phyloP scores from a whole-genome alignment of 23 tunicate genomes.

The Ciona savignyi region DNA sequence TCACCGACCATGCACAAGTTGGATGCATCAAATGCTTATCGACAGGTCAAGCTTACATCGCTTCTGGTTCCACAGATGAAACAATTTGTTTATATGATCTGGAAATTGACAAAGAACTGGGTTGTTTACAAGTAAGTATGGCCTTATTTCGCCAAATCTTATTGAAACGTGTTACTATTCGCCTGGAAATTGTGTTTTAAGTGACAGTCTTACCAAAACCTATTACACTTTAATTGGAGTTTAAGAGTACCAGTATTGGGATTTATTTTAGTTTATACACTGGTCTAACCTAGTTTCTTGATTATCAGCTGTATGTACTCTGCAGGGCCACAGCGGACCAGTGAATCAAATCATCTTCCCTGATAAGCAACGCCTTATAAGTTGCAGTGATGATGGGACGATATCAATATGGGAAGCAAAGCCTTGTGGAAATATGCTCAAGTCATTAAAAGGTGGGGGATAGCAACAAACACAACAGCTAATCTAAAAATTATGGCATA shows the following conservation, averaged over 20 bases:
- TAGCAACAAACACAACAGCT: not conserved
- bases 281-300: too few relatives aligned
- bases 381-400: constrained; percentile 86
- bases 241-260: too few relatives aligned
- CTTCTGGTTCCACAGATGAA: constrained; percentile 69
- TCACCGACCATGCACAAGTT: constrained; percentile 69
- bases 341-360: constrained; percentile 50
- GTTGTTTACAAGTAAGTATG: constrained; percentile 62
- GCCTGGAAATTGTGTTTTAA: too few relatives aligned
- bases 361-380: constrained; percentile 43
- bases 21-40: constrained; percentile 76
- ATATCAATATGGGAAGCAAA: constrained; percentile 60
- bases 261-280: too few relatives aligned
- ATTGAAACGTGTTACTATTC: too few relatives aligned
- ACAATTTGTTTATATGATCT: constrained; percentile 58
- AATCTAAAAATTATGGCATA: too few relatives aligned
- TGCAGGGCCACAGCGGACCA: constrained; percentile 60
- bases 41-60: constrained; percentile 38
- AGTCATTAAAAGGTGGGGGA: constrained; percentile 34
- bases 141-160: too few relatives aligned
- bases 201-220: too few relatives aligned
- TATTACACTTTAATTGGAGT: too few relatives aligned
- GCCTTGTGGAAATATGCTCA: constrained; percentile 26
- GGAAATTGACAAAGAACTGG: constrained; percentile 32
- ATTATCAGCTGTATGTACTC: too few relatives aligned